These are phyloP conservation scores for Aphelinus atriplicis DNA, from an alignment of 1,140 invertebrate genomes.

Conservation along the genomic window DNA sequence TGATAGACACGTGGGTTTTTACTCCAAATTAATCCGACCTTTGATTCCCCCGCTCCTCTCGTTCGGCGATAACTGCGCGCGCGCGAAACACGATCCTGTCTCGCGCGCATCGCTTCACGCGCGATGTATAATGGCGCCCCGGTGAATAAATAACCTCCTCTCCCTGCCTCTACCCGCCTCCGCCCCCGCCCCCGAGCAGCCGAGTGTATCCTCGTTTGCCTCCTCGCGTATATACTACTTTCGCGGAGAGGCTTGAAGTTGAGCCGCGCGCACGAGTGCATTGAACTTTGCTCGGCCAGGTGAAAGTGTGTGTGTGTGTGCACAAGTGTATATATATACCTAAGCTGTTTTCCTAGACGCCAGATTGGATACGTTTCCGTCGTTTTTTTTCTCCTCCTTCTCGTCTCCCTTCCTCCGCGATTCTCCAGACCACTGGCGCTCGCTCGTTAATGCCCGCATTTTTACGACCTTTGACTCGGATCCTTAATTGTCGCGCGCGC, in stretches of 20 bases:
- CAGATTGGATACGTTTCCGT: conserved; percentile 24
- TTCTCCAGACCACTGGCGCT: not conserved
- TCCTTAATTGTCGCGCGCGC: too few species aligned
- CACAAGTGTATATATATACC: not conserved
- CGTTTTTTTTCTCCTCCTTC: not conserved
- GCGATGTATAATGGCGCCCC: too few species aligned
- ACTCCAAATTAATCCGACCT: too few species aligned
- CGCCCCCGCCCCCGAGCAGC: too few species aligned
- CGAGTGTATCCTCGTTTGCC: too few species aligned
- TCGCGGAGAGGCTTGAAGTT: too few species aligned
- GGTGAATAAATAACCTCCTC: not conserved
- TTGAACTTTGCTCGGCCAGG: conserved; percentile 48
- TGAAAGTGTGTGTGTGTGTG: conserved; percentile 48
- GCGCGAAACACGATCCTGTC: too few species aligned
- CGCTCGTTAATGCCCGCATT: conserved; percentile 27
- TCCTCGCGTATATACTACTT: too few species aligned
- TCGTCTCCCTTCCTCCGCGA: not conserved
- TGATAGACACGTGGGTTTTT: too few species aligned
- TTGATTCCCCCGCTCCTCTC: too few species aligned
- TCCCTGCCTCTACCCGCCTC: not conserved
- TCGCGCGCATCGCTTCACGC: too few species aligned
- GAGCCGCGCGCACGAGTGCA: conserved; percentile 39
- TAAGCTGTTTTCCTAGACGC: conserved; percentile 1
- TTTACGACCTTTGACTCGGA: conserved; percentile 37
- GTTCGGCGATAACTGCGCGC: too few species aligned